Evolutionary conservation across 2,113 vertebrate species (phyloP).

Genomic region (Coreoperca whiteheadi): DNA sequence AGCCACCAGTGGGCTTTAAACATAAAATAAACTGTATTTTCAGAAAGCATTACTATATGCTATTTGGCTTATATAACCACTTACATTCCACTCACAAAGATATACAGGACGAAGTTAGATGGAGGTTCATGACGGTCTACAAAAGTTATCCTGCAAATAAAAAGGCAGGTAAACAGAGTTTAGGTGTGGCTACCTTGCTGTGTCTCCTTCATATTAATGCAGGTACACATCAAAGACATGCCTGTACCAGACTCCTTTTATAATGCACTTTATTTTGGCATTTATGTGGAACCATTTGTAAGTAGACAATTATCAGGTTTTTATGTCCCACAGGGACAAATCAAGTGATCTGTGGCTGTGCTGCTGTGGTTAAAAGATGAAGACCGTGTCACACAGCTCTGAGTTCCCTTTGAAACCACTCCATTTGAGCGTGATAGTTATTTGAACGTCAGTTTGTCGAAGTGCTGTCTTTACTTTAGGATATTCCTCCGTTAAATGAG

Average conservation of each 20-base stretch:
- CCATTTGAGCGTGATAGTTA: not conserved
- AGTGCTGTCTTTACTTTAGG: not conserved
- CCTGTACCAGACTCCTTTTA: not conserved
- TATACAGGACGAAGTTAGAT: not conserved
- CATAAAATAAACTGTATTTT: not conserved
- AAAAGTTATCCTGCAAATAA: constrained; percentile 1
- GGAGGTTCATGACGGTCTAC: not conserved
- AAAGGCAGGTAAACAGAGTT: constrained; percentile 13
- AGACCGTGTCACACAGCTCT: not conserved
- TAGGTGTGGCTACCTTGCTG: constrained; percentile 49
- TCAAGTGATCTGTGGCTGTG: constrained; percentile 16
- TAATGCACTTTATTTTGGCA: not conserved
- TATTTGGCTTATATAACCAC: not conserved
- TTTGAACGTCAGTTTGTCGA: not conserved
- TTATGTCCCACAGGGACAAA: not conserved
- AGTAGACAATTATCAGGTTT: not conserved
- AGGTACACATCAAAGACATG: constrained; percentile 22
- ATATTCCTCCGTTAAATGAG: not conserved
- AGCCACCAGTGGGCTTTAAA: not conserved
- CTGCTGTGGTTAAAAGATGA: constrained; percentile 28
- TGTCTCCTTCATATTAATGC: constrained; percentile 9
- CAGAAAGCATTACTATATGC: not conserved
- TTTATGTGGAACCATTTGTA: not conserved
- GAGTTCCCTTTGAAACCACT: constrained; percentile 1
- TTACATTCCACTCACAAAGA: not conserved